phyloP scores from a whole-genome alignment of 2,888 invertebrate genomes.

The Lucinisca nassula region DNA sequence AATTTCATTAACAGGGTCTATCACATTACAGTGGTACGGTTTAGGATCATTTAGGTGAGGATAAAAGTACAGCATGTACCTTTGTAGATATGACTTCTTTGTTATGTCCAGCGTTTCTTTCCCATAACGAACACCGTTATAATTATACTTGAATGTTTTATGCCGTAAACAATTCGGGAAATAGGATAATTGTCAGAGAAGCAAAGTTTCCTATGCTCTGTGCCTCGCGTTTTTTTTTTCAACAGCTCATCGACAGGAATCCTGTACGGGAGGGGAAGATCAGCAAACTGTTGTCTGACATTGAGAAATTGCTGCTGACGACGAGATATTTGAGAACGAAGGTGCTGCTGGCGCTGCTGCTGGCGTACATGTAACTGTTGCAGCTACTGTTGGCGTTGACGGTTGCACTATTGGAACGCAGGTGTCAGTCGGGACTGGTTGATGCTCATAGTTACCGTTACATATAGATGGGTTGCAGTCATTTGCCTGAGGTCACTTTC shows the following conservation, averaged over 20 bases:
- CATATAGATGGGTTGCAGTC: no score
- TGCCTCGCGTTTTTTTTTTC: not conserved
- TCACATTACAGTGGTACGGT: not conserved
- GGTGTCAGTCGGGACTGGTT: no score
- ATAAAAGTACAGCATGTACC: not conserved
- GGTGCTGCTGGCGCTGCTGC: not conserved
- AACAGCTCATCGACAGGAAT: not conserved
- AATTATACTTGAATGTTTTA: not conserved
- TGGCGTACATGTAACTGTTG: no score
- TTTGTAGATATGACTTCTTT: not conserved
- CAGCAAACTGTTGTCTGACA: not conserved
- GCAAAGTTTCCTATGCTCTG: not conserved
- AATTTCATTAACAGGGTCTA: not conserved
- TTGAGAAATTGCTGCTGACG: not conserved
- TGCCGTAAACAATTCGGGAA: not conserved
- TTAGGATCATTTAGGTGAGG: not conserved
- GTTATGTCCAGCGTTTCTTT: not conserved
- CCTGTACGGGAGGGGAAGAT: not conserved
- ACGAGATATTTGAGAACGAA: not conserved
- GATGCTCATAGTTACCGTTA: no score
- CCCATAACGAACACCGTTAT: not conserved
- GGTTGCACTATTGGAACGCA: no score
- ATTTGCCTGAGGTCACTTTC: no score
- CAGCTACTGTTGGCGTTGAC: no score
- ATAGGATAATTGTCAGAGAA: not conserved